These are phyloP conservation scores for Achroia grisella DNA, from an alignment of 1,140 invertebrate species.

Conservation along the genomic window DNA sequence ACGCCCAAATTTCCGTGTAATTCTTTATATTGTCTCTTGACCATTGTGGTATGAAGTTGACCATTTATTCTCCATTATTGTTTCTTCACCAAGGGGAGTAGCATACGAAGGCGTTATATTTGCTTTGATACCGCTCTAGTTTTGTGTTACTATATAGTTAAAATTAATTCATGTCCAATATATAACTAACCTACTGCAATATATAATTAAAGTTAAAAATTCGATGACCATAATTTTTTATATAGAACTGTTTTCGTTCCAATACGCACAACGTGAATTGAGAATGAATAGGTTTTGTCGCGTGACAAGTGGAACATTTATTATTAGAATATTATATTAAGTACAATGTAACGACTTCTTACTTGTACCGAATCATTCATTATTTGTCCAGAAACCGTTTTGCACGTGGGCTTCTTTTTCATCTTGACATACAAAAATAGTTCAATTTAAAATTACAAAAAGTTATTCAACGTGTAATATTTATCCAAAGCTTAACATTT, in stretches of 20 bases:
- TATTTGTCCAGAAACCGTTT: conserved; percentile 1
- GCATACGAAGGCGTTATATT: conserved; percentile 55
- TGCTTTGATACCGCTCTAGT: conserved; percentile 44
- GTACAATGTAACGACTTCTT: conserved; percentile 14
- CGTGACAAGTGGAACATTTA: conserved; percentile 50
- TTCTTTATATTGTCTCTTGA: conserved; percentile 59
- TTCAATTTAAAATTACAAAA: conserved; percentile 1
- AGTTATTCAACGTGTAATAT: conserved; percentile 13
- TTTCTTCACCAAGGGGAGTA: conserved; percentile 40
- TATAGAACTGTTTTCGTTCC: neutral
- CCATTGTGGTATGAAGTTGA: conserved; percentile 53
- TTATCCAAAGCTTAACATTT: conserved; percentile 24
- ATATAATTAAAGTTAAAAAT: neutral
- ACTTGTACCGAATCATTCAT: conserved; percentile 21
- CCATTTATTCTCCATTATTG: conserved; percentile 63
- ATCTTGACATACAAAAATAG: neutral
- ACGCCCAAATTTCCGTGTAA: conserved; percentile 66
- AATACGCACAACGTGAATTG: conserved; percentile 28
- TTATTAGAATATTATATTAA: conserved; percentile 16
- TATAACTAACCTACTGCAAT: neutral
- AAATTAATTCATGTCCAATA: neutral
- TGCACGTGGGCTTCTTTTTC: conserved; percentile 3
- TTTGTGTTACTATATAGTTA: conserved; percentile 8
- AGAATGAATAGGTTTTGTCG: conserved; percentile 58
- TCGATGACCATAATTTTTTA: neutral